phyloP scores from a whole-genome alignment of 2,113 vertebrate genomes.

The Panurus biarmicus region DNA sequence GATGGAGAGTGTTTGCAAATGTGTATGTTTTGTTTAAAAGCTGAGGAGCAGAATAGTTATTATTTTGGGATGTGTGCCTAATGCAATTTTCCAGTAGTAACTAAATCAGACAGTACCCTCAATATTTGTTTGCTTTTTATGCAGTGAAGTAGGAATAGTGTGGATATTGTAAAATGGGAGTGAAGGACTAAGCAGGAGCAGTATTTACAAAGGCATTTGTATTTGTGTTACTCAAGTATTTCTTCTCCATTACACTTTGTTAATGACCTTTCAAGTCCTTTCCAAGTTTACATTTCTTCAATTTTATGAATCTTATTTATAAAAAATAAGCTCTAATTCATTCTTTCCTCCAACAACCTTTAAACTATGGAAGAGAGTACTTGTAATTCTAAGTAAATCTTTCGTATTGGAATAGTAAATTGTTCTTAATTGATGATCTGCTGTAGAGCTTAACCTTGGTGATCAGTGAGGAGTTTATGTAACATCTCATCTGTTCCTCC shows the following conservation, averaged over 20 bases:
- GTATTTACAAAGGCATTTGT: not conserved
- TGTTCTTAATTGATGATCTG: not conserved
- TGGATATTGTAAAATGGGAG: not conserved
- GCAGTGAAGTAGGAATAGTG: not conserved
- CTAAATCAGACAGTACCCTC: not conserved
- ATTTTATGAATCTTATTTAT: not conserved
- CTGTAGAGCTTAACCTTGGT: not conserved
- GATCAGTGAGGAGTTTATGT: not conserved
- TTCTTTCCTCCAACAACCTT: not conserved
- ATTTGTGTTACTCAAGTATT: not conserved
- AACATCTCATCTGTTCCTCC: not conserved
- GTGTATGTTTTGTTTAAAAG: not conserved
- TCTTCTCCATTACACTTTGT: not conserved
- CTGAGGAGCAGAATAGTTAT: not conserved
- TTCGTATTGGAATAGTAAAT: not conserved
- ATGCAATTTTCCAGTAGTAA: slow-evolving; percentile 5
- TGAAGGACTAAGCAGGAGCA: not conserved
- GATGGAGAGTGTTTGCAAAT: not conserved
- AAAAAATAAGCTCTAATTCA: not conserved
- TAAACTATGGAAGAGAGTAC: not conserved
- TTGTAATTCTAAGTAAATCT: not conserved
- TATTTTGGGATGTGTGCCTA: slow-evolving; percentile 5
- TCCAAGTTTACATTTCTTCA: not conserved
- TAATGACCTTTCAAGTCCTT: not conserved
- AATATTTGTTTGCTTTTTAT: not conserved